Conservation (phyloP, 2,797 vertebrate species). For the Propithecus perrieri region DNA sequence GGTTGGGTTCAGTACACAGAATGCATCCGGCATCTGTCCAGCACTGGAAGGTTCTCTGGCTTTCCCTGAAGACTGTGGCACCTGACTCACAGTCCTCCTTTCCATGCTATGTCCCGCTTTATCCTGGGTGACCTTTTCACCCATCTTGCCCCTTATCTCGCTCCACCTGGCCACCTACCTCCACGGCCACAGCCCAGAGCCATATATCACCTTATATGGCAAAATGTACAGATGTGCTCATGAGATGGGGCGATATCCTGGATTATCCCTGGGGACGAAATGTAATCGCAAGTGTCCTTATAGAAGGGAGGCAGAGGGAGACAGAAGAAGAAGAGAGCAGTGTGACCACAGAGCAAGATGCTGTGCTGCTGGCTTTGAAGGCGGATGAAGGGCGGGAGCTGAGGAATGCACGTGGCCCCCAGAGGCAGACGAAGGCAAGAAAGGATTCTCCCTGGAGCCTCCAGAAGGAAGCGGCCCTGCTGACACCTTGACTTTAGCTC, state of each 20-base stretch:
- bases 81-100: background rate
- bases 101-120: background rate
- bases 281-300: background rate
- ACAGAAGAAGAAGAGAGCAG: background rate
- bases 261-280: background rate
- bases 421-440: background rate
- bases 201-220: background rate
- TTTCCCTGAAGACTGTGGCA: background rate
- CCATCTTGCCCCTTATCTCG: background rate
- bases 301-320: background rate
- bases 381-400: background rate
- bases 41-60: background rate
- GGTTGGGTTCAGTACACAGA: background rate
- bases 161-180: fast-evolving
- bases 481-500: background rate
- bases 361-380: background rate
- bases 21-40: background rate
- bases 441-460: background rate
- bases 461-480: background rate
- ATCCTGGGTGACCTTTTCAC: background rate
- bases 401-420: background rate
- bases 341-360: background rate
- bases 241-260: background rate
- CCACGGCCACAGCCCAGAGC: background rate
- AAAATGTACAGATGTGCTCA: background rate